Conservation (phyloP, 1,140 invertebrate genomes). For the Euborellia annulipes region DNA sequence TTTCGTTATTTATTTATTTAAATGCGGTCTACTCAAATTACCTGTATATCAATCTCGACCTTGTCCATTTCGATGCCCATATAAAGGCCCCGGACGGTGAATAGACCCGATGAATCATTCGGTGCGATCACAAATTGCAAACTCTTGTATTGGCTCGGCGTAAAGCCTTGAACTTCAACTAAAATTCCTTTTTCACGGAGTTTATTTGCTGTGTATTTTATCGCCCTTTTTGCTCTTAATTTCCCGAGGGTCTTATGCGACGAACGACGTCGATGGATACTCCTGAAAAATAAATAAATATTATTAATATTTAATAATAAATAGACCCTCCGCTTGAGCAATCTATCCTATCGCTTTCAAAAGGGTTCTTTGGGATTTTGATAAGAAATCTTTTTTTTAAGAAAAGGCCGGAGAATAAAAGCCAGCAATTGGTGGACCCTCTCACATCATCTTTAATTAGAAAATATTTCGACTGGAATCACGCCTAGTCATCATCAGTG, state of each 20-base stretch:
- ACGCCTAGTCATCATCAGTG: too few species aligned
- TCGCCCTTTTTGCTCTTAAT: constrained; percentile 39
- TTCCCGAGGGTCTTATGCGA: constrained; percentile 35
- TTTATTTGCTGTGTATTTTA: constrained; percentile 56
- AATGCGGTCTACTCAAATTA: too few species aligned
- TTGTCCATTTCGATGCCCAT: constrained; percentile 67
- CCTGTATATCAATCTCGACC: constrained; percentile 51
- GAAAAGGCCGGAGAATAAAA: too few species aligned
- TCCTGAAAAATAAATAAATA: constrained; percentile 25
- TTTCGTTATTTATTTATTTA: too few species aligned
- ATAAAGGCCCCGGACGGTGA: constrained; percentile 57
- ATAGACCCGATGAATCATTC: constrained; percentile 48
- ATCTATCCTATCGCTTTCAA: too few species aligned
- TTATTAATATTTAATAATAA: neutral
- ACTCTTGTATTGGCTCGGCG: constrained; percentile 52
- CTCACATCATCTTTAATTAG: too few species aligned
- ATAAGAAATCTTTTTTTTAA: too few species aligned
- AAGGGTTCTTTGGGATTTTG: too few species aligned
- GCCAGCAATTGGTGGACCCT: too few species aligned
- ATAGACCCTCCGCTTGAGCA: neutral
- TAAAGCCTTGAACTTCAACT: constrained; percentile 53
- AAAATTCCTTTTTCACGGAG: constrained; percentile 59
- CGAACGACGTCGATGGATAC: constrained; percentile 28
- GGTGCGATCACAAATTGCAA: constrained; percentile 61
- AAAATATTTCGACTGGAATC: too few species aligned